Conservation (phyloP, 2,113 vertebrate species). For the Natator depressus region DNA sequence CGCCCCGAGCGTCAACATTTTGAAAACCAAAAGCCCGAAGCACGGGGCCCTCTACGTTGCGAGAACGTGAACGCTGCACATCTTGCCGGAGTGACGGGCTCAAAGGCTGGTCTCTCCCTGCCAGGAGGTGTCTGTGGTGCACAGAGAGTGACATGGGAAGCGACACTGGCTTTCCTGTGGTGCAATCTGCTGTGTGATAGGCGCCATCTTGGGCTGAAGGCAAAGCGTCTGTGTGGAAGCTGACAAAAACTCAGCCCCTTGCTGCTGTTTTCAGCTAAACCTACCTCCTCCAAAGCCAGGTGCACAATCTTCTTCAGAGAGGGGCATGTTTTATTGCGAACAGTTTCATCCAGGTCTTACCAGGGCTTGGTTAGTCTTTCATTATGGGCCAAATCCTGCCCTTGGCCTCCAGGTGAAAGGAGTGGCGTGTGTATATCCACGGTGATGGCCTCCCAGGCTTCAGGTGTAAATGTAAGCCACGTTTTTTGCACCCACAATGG, state of each 20-base stretch:
- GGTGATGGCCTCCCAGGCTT: not conserved
- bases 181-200: slow-evolving; percentile 44
- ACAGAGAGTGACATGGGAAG: slow-evolving; percentile 32
- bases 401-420: not conserved
- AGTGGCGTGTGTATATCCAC: not conserved
- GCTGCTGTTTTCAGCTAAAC: not conserved
- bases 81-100: not conserved
- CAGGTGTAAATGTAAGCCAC: not conserved
- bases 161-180: slow-evolving; percentile 52
- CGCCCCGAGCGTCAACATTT: not conserved
- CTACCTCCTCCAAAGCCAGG: not conserved
- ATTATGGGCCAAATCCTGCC: rapidly evolving
- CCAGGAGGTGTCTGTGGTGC: slow-evolving; percentile 6
- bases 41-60: rapidly evolving
- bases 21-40: not conserved
- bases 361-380: not conserved
- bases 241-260: not conserved
- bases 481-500: not conserved
- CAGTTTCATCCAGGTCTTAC: not conserved
- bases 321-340: not conserved
- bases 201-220: not conserved
- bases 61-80: rapidly evolving
- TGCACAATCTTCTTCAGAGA: not conserved
- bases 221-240: not conserved
- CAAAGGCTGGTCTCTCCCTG: not conserved